phyloP scores from a whole-genome alignment of 2,888 invertebrate genomes.

The Orgyia antiqua region DNA sequence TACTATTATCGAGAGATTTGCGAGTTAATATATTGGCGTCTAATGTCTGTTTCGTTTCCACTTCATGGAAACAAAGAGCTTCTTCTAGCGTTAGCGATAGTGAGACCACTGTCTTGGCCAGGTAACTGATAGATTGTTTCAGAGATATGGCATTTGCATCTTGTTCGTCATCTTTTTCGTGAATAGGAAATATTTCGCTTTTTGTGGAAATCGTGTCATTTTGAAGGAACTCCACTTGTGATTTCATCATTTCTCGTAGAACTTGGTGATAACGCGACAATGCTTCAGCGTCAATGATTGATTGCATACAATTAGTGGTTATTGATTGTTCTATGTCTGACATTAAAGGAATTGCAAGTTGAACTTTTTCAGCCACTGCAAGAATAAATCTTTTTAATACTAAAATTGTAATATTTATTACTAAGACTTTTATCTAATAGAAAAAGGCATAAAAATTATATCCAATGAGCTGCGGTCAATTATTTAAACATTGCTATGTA shows the following conservation, averaged over 20 bases:
- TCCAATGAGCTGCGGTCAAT: too few species aligned
- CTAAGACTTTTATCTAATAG: too few species aligned
- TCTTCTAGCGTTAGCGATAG: slow-evolving; percentile 36
- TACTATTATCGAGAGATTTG: slow-evolving; percentile 4
- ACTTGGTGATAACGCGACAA: slow-evolving; percentile 33
- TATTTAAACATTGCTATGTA: too few species aligned
- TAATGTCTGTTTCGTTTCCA: not conserved
- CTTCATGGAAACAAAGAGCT: slow-evolving; percentile 33
- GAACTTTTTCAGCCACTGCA: slow-evolving; percentile 39
- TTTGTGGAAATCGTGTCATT: slow-evolving; percentile 16
- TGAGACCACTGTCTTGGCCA: slow-evolving; percentile 36
- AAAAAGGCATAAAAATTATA: too few species aligned
- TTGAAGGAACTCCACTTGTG: slow-evolving; percentile 37
- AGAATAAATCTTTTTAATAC: too few species aligned
- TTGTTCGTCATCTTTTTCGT: not conserved
- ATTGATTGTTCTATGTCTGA: slow-evolving; percentile 31
- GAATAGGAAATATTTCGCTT: not conserved
- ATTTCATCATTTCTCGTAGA: slow-evolving; percentile 33
- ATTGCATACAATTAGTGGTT: slow-evolving; percentile 33
- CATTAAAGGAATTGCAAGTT: slow-evolving; percentile 32
- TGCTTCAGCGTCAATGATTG: slow-evolving; percentile 18
- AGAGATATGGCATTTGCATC: slow-evolving; percentile 13
- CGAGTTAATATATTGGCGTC: not conserved
- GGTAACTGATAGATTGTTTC: slow-evolving; percentile 31
- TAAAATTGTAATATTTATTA: too few species aligned